Evolutionary conservation across 1,140 invertebrate species (phyloP), one percentile per base, ranked within the genome.

Genomic region (Drosophila orena): DNA sequence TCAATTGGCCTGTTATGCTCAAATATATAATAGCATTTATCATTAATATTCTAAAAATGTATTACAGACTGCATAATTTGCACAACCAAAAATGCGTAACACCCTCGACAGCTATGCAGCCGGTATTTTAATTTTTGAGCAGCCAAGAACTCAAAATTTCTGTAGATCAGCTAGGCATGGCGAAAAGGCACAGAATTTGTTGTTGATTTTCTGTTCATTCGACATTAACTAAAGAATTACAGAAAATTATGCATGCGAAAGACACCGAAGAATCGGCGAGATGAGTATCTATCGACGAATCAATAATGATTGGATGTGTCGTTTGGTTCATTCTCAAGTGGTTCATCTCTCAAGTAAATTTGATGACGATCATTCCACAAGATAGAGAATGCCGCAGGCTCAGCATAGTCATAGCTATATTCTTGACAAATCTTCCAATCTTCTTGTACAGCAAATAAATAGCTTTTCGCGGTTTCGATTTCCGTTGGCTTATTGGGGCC

Each of bases 281-380:
- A 74, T 37, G 46, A 12, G 40, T n/a, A 66, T 68, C 66, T 57
- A 38, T 27, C 17, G 43, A 20, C 35, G 42, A 73, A 79, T 80
- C 59, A 79, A 83, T 74, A 83, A 84, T 79, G 76, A 84, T 84
- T 80, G 55, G 77, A 69, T 52, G 57, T 50, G 43, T 83, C 62
- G 46, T 77, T 56, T 10, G 46, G 27, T 71, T 55, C 49, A 24
- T 46, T 75, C 64, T 46, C 43, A 42, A 62, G 59, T n/a, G n/a
- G n/a, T n/a, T n/a, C n/a, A n/a, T n/a, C n/a, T n/a, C n/a, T n/a
- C 77, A 79, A 85, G 84, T 84, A 72, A 79, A 72, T 79, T 77
- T 79, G 76, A 80, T 79, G 71, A 72, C 53, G 44, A 58, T 55
- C 59, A 50, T 49, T 66, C 52, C 72, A 44, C 77, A 46, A 57